A percentile compares a stretch with the other conserved stretches of the same genome.
Conservation (phyloP, 2,888 invertebrate genomes). For the Holacanthella duospinosa region DNA sequence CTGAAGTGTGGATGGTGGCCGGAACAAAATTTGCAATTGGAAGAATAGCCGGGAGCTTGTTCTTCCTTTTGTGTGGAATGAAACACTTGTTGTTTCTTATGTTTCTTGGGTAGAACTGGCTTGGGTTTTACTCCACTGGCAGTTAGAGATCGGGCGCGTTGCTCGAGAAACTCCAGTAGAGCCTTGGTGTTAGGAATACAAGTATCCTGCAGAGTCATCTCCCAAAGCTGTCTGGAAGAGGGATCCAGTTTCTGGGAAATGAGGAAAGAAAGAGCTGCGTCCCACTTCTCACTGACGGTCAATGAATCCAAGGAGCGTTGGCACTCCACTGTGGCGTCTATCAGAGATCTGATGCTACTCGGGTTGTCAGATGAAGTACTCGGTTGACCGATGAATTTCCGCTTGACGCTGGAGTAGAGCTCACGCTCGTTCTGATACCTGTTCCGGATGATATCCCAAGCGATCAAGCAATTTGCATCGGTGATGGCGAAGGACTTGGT, state of each 20-base stretch:
- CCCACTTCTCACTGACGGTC: neutral
- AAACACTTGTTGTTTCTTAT: neutral
- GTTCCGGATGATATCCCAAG: slow-evolving; percentile 14
- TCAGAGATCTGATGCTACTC: slow-evolving; percentile 9
- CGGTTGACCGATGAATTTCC: slow-evolving; percentile 10
- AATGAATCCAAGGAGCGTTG: slow-evolving; percentile 11
- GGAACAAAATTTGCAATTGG: slow-evolving; percentile 2
- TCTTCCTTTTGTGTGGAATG: neutral
- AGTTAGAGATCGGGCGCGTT: neutral
- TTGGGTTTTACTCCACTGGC: neutral
- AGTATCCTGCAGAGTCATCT: slow-evolving; percentile 5
- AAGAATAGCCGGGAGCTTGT: neutral
- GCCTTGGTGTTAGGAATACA: neutral
- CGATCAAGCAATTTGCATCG: slow-evolving; percentile 20
- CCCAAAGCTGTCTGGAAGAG: slow-evolving; percentile 13
- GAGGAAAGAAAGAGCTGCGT: slow-evolving; percentile 8
- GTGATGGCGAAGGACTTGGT: slow-evolving; percentile 9
- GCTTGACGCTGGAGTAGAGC: slow-evolving; percentile 11
- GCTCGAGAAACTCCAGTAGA: slow-evolving; percentile 1
- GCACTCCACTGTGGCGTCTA: slow-evolving; percentile 15
- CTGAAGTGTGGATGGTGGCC: slow-evolving; percentile 8
- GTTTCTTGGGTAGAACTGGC: neutral
- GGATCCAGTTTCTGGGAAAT: slow-evolving; percentile 13
- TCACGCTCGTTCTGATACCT: slow-evolving; percentile 20
- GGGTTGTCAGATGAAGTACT: slow-evolving; percentile 5